These are phyloP conservation scores for Phoxinus phoxinus DNA, from an alignment of 2,113 vertebrate species.

Conservation along the genomic window DNA sequence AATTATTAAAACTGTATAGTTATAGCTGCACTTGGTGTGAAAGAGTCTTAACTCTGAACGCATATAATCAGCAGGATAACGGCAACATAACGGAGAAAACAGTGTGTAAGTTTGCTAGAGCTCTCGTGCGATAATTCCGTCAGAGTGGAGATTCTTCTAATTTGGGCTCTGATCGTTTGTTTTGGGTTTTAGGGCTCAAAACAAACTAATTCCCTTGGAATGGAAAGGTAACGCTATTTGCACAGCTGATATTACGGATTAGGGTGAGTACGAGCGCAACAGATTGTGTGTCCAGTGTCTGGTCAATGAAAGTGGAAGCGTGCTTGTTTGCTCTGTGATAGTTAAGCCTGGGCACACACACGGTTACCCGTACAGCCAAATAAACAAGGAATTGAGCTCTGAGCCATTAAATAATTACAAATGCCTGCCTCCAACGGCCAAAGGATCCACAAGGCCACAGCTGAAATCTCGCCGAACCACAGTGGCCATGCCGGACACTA, in stretches of 20 bases:
- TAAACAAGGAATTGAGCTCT: conserved; percentile 67
- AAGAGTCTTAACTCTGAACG: background rate
- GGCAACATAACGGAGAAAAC: background rate
- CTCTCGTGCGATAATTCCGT: conserved; percentile 17
- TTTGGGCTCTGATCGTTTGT: conserved; percentile 53
- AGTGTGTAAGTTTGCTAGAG: background rate
- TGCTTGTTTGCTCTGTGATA: conserved; percentile 58
- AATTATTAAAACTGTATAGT: background rate
- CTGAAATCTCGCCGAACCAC: background rate
- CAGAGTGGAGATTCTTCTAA: conserved; percentile 42
- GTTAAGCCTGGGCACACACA: conserved; percentile 56
- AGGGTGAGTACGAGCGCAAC: conserved; percentile 56
- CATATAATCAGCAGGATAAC: conserved; percentile 8
- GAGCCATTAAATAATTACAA: conserved; percentile 67
- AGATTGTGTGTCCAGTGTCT: conserved; percentile 57
- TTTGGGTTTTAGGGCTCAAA: conserved; percentile 45
- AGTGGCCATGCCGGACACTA: background rate
- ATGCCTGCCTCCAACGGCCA: conserved; percentile 12
- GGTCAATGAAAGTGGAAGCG: conserved; percentile 48
- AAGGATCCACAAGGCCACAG: background rate
- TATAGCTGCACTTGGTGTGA: background rate
- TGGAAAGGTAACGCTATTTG: conserved; percentile 67
- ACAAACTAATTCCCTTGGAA: conserved; percentile 52
- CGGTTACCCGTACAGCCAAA: conserved; percentile 63
- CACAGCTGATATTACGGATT: conserved; percentile 66